Conservation (phyloP, 2,113 vertebrate species). For the Carollia perspicillata region DNA sequence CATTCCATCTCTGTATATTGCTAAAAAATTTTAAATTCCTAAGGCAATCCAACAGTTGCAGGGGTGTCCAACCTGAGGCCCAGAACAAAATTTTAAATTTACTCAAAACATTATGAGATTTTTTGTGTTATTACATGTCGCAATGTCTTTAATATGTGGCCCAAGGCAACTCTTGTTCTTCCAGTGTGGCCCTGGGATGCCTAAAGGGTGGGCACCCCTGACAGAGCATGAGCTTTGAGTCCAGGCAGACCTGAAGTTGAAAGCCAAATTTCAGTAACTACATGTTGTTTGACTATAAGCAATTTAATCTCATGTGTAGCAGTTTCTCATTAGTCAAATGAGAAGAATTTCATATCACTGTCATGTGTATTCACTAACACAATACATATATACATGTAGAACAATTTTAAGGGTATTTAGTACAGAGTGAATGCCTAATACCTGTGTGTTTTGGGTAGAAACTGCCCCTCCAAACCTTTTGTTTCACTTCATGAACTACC, state of each 20-base stretch:
- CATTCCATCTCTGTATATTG: neutral
- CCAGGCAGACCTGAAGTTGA: neutral
- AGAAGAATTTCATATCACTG: neutral
- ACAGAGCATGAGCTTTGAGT: neutral
- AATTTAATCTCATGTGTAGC: neutral
- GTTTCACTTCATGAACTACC: neutral
- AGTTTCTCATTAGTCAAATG: slow-evolving; percentile 3
- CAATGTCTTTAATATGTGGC: too few relatives aligned
- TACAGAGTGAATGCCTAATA: neutral
- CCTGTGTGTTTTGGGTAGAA: neutral
- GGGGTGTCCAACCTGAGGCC: too few relatives aligned
- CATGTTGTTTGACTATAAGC: neutral
- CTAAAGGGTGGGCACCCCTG: too few relatives aligned
- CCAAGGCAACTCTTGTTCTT: too few relatives aligned
- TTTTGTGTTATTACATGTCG: too few relatives aligned
- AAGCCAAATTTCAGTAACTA: neutral
- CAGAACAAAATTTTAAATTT: too few relatives aligned
- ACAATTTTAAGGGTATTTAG: neutral
- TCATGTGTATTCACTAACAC: neutral
- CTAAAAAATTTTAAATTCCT: neutral
- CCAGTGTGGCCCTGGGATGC: too few relatives aligned
- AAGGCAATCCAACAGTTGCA: neutral
- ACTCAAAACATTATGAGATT: too few relatives aligned
- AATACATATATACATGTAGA: neutral
- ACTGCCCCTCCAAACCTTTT: neutral